Conservation (phyloP, 2,113 vertebrate genomes). For the Elgaria multicarinata region DNA sequence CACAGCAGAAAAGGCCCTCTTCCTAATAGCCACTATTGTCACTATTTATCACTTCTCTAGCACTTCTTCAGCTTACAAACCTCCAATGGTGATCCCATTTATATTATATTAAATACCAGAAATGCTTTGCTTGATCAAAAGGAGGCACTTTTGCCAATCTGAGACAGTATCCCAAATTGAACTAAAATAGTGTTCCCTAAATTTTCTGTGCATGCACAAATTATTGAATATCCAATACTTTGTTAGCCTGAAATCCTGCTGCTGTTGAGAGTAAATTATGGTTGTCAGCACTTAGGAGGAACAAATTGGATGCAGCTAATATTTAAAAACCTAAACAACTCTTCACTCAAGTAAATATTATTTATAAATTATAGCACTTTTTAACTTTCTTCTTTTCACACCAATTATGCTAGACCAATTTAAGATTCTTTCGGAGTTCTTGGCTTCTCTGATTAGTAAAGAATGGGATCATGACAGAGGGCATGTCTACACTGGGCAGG, state of each 20-base stretch:
- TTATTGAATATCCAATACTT: neutral
- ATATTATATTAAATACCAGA: neutral
- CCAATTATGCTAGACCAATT: neutral
- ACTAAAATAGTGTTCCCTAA: rapidly evolving
- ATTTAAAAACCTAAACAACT: neutral
- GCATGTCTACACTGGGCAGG: too few species aligned
- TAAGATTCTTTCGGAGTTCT: neutral
- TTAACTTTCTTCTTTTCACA: neutral
- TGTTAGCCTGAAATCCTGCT: neutral
- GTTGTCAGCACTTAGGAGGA: neutral
- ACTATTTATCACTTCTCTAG: neutral
- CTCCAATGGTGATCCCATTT: neutral
- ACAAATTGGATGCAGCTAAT: neutral
- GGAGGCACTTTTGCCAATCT: too few species aligned
- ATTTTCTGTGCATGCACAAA: neutral
- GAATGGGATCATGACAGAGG: neutral
- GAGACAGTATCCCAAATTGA: neutral
- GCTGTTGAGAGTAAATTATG: neutral
- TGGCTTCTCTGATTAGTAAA: neutral
- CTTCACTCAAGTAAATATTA: neutral
- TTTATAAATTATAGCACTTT: neutral
- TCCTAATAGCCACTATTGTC: too few species aligned
- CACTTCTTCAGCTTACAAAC: neutral
- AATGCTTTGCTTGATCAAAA: neutral
- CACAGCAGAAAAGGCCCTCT: too few species aligned